A percentile compares a stretch with the other conserved stretches of the same genome.
phyloP scores from a whole-genome alignment of 2,113 vertebrate species.

The Varanus salvator region DNA sequence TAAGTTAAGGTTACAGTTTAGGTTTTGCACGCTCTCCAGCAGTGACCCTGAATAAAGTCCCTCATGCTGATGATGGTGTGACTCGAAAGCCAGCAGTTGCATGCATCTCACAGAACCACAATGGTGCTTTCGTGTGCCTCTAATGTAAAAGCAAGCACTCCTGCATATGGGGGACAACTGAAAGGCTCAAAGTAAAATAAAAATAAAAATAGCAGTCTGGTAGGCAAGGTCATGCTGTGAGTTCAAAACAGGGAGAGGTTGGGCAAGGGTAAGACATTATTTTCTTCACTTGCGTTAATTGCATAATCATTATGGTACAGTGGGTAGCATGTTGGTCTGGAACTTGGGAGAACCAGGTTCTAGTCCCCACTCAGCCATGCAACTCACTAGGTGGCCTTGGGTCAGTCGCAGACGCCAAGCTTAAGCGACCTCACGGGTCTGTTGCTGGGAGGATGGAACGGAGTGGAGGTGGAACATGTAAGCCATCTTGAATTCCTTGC shows the following conservation, averaged over 20 bases:
- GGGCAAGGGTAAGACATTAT: slow-evolving; percentile 38
- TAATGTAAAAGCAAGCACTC: slow-evolving; percentile 48
- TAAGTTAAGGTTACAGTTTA: slow-evolving; percentile 57
- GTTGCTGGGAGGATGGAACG: no score
- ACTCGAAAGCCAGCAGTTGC: slow-evolving; percentile 45
- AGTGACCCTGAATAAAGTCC: slow-evolving; percentile 36
- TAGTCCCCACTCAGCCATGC: no score
- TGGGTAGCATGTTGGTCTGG: no score
- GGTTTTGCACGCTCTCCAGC: slow-evolving; percentile 47
- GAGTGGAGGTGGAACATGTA: no score
- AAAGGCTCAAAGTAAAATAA: slow-evolving; percentile 45
- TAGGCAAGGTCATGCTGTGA: slow-evolving; percentile 41
- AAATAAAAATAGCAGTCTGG: slow-evolving; percentile 48
- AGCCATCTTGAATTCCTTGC: no score
- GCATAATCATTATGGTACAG: background rate
- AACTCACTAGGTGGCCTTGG: no score
- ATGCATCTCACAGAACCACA: slow-evolving; percentile 51
- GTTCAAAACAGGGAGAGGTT: slow-evolving; percentile 51
- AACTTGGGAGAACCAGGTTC: no score
- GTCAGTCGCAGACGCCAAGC: no score
- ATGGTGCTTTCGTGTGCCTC: slow-evolving; percentile 48
- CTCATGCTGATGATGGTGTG: slow-evolving; percentile 44
- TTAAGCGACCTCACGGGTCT: no score
- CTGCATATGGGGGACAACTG: slow-evolving; percentile 19
- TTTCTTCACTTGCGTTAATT: slow-evolving; percentile 39